These are phyloP conservation scores for Macaria notata DNA, from an alignment of 2,888 invertebrate species.

Conservation along the genomic window DNA sequence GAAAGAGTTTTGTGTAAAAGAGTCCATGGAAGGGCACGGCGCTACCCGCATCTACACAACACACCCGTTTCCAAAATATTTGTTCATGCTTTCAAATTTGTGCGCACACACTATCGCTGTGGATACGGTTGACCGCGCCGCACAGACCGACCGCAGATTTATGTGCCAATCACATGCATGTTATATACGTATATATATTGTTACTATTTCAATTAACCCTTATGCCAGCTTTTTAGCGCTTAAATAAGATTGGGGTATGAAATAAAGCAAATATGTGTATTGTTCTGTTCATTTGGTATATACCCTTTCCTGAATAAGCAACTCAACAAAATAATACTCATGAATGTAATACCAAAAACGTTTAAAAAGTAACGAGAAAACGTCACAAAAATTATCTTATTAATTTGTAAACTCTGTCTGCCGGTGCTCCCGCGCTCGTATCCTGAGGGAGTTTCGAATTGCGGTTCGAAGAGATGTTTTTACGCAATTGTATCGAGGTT, in stretches of 20 bases:
- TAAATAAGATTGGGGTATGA: too few relatives aligned
- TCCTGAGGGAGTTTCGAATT: slow-evolving; percentile 15
- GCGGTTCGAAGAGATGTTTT: slow-evolving; percentile 17
- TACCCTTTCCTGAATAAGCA: too few relatives aligned
- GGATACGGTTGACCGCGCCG: slow-evolving; percentile 14
- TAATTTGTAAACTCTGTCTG: slow-evolving; percentile 9
- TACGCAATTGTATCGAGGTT: slow-evolving; percentile 14
- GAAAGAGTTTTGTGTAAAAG: slow-evolving; percentile 27
- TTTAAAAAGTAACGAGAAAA: slow-evolving; percentile 9
- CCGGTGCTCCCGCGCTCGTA: slow-evolving; percentile 5
- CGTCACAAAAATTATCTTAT: slow-evolving; percentile 15
- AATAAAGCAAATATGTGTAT: too few relatives aligned
- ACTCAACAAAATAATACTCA: too few relatives aligned
- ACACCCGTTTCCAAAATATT: slow-evolving; percentile 48
- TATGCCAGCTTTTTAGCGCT: too few relatives aligned
- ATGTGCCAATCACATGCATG: too few relatives aligned
- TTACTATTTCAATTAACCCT: too few relatives aligned
- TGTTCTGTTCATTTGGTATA: too few relatives aligned
- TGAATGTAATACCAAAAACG: slow-evolving; percentile 2
- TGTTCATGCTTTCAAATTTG: slow-evolving; percentile 44
- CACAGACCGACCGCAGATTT: not conserved
- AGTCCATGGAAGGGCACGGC: slow-evolving; percentile 41
- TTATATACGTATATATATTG: too few relatives aligned
- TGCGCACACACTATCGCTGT: slow-evolving; percentile 19
- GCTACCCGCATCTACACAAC: slow-evolving; percentile 42